Evolutionary conservation across 2,888 invertebrate species (phyloP).

Genomic region (Punctoribates punctum): DNA sequence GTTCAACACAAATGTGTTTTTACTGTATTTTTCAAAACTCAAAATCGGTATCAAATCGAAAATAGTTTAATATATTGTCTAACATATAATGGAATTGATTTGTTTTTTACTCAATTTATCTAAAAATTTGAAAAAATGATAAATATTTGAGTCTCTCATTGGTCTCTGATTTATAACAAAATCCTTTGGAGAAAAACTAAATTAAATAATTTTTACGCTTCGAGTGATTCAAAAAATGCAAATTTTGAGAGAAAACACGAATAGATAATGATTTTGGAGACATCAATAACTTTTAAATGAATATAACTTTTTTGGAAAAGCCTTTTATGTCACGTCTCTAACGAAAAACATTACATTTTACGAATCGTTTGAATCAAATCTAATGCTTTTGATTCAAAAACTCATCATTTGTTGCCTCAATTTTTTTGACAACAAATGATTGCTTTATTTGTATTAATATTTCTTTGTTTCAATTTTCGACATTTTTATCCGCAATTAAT

Average conservation of each 20-base stretch:
- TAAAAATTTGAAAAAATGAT: neutral
- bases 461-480: too few relatives aligned
- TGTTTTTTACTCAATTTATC: neutral
- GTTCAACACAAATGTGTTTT: too few relatives aligned
- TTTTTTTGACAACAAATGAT: neutral
- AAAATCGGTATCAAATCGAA: too few relatives aligned
- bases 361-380: conserved; percentile 9
- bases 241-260: conserved; percentile 1
- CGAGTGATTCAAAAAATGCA: neutral
- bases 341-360: neutral
- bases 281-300: conserved; percentile 22
- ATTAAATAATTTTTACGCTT: conserved; percentile 25
- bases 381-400: conserved; percentile 6
- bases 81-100: too few relatives aligned
- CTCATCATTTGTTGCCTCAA: neutral
- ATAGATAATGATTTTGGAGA: conserved; percentile 15
- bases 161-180: neutral
- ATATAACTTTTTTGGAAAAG: neutral
- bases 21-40: too few relatives aligned
- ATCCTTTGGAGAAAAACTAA: neutral
- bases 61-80: too few relatives aligned
- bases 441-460: neutral
- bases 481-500: too few relatives aligned
- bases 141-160: neutral
- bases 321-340: neutral